Evolutionary conservation across 2,888 invertebrate species (phyloP).

Genomic region (Pristionchus japonicus): DNA sequence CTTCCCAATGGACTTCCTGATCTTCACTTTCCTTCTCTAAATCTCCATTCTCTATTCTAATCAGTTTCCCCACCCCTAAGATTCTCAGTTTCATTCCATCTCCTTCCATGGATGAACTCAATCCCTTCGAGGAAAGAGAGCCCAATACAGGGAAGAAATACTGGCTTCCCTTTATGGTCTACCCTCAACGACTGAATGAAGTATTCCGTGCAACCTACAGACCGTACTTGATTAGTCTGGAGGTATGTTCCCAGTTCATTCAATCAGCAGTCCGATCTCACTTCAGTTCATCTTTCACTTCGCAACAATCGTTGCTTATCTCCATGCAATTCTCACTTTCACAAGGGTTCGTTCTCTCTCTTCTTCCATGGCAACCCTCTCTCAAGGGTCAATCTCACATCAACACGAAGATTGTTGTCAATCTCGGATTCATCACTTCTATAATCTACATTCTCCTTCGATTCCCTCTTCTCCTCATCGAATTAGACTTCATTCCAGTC

Average conservation of each 20-base stretch:
- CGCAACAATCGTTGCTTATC: background rate
- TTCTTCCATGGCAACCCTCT: background rate
- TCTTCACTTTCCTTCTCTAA: background rate
- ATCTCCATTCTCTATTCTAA: background rate
- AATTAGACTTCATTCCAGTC: background rate
- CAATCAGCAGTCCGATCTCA: no score
- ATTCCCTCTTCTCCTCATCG: background rate
- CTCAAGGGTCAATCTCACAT: background rate
- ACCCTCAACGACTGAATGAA: background rate
- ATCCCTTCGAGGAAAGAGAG: background rate
- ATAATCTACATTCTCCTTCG: background rate
- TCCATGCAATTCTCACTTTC: background rate
- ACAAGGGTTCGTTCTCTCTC: background rate
- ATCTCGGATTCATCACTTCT: background rate
- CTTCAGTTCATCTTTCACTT: background rate
- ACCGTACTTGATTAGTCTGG: background rate
- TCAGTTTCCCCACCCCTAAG: background rate
- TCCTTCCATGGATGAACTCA: background rate
- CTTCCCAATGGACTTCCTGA: background rate
- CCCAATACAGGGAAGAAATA: background rate
- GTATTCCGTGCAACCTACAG: background rate
- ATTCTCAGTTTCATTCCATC: background rate
- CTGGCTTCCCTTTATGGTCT: background rate
- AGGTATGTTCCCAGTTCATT: no score
- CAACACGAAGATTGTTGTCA: background rate